Conservation (phyloP, 2,113 vertebrate genomes). For the Cathartes aura region DNA sequence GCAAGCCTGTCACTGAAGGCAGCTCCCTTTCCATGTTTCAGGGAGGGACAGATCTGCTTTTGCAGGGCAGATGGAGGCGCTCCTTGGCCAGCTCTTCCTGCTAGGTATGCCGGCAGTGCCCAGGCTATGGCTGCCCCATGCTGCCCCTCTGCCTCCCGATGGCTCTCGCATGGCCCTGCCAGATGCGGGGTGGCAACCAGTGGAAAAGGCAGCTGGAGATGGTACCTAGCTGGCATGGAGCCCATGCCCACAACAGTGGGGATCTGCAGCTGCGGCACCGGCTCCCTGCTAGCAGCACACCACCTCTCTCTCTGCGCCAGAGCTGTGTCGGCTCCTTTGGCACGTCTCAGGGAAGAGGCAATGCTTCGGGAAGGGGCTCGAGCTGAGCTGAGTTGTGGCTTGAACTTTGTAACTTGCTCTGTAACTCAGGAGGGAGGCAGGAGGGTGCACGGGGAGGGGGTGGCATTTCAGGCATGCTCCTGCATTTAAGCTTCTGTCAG, state of each 20-base stretch:
- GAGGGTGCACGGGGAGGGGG: not conserved
- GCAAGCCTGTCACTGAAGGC: not conserved
- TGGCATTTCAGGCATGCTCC: not conserved
- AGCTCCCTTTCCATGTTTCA: not conserved
- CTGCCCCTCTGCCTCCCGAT: not conserved
- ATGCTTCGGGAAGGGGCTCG: not conserved
- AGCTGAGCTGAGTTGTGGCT: not conserved
- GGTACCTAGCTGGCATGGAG: not conserved
- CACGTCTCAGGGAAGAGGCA: not conserved
- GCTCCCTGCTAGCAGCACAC: not conserved
- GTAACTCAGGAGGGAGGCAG: not conserved
- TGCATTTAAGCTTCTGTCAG: not conserved
- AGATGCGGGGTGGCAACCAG: not conserved
- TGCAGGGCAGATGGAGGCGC: not conserved
- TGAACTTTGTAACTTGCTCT: not conserved
- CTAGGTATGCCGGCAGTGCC: not conserved
- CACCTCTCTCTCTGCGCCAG: not conserved
- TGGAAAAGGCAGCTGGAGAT: not conserved
- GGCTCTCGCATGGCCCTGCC: not conserved
- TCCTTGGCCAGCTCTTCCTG: not conserved
- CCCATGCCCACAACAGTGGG: not conserved
- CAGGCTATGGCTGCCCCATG: not conserved
- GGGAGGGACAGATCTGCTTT: not conserved
- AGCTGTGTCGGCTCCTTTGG: not conserved
- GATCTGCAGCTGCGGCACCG: not conserved